Evolutionary conservation across 2,113 vertebrate genomes (phyloP).

Genomic region (Clarias batrachus): DNA sequence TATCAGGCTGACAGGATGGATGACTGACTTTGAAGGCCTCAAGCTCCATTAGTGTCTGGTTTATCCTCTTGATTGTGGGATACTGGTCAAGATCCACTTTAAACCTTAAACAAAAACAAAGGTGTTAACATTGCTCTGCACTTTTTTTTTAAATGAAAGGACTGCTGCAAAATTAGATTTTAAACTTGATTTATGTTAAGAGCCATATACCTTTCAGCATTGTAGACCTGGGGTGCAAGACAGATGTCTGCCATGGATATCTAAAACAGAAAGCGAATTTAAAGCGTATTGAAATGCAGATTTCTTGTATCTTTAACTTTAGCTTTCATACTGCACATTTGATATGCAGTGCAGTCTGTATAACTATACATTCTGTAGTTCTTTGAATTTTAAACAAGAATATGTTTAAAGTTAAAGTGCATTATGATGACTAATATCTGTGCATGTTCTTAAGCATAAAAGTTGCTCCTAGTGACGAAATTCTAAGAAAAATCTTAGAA

Average conservation of each 20-base stretch:
- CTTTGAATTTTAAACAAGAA: neutral
- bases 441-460: no score
- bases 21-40: constrained; percentile 88
- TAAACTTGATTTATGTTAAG: neutral
- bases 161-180: neutral
- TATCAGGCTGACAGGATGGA: constrained; percentile 86
- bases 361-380: neutral
- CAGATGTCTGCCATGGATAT: constrained; percentile 95
- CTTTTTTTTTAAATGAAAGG: neutral
- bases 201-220: constrained; percentile 84
- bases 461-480: no score
- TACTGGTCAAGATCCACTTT: constrained; percentile 83
- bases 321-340: neutral
- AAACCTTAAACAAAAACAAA: constrained; percentile 71
- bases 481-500: no score
- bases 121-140: neutral
- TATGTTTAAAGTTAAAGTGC: neutral
- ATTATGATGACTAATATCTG: neutral
- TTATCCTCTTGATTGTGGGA: constrained; percentile 84
- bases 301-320: neutral
- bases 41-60: constrained; percentile 79
- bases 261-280: constrained; percentile 63
- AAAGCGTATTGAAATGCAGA: neutral
- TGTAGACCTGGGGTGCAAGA: constrained; percentile 91
- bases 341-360: neutral